These are phyloP conservation scores for Ictalurus punctatus DNA, from an alignment of 2,113 vertebrate species.

Conservation along the genomic window DNA sequence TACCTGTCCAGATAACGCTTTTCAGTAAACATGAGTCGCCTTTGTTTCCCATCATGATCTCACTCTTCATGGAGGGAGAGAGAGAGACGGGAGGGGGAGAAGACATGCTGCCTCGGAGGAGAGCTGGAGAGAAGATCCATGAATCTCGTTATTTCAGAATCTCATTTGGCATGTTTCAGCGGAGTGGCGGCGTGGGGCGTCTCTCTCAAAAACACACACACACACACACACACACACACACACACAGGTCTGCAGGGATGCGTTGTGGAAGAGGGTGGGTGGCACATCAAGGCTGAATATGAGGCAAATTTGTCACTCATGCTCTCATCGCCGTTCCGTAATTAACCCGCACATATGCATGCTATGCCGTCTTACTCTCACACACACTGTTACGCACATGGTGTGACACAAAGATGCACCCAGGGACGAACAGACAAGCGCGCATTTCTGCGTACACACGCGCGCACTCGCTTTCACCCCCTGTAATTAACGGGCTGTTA, in stretches of 20 bases:
- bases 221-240: slow-evolving; percentile 9
- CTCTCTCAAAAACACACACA: background rate
- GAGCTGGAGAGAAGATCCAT: slow-evolving; percentile 52
- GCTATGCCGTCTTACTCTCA: background rate
- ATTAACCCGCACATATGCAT: slow-evolving; percentile 39
- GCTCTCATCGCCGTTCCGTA: slow-evolving; percentile 28
- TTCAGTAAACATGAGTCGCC: slow-evolving; percentile 43
- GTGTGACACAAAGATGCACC: slow-evolving; percentile 24
- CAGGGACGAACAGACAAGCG: background rate
- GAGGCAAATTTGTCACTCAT: slow-evolving; percentile 41
- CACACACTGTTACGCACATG: background rate
- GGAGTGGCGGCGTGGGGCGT: slow-evolving; percentile 37
- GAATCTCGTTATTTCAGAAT: slow-evolving; percentile 60
- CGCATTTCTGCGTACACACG: background rate
- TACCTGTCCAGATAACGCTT: slow-evolving; percentile 35
- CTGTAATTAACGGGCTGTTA: slow-evolving; percentile 51
- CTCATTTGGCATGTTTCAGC: slow-evolving; percentile 55
- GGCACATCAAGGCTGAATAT: slow-evolving; percentile 38
- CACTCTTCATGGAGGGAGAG: slow-evolving; percentile 31
- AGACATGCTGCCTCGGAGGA: slow-evolving; percentile 48
- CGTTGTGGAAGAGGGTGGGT: slow-evolving; percentile 40
- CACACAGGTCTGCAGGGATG: slow-evolving; percentile 40
- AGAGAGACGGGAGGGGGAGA: slow-evolving; percentile 29
- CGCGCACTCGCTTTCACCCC: slow-evolving; percentile 10
- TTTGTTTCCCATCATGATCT: slow-evolving; percentile 52